Conservation (phyloP, 2,888 invertebrate genomes). For the Pyralis farinalis region DNA sequence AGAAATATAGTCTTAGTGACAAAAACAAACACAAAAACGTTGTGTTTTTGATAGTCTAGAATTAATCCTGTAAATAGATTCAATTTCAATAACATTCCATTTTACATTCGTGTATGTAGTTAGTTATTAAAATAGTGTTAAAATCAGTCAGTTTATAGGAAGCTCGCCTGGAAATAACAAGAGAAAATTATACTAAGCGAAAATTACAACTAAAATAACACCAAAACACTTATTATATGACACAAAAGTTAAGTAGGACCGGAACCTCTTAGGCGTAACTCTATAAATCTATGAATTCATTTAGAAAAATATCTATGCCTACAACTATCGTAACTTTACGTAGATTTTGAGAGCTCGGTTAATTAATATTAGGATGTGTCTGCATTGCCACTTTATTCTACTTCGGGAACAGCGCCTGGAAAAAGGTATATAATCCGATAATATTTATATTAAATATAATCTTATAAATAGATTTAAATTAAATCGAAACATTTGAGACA, state of each 20-base stretch:
- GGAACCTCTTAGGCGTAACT: slow-evolving; percentile 57
- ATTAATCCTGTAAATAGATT: too few species aligned
- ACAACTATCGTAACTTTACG: slow-evolving; percentile 41
- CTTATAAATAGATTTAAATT: too few species aligned
- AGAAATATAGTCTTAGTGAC: too few species aligned
- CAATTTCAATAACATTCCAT: too few species aligned
- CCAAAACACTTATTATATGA: slow-evolving; percentile 29
- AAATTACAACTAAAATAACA: slow-evolving; percentile 23
- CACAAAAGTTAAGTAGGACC: slow-evolving; percentile 37
- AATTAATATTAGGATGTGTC: slow-evolving; percentile 9
- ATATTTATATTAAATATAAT: background rate
- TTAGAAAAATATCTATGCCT: slow-evolving; percentile 60
- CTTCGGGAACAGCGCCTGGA: slow-evolving; percentile 16
- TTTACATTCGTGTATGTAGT: too few species aligned
- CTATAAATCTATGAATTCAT: slow-evolving; percentile 36
- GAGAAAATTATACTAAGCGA: slow-evolving; percentile 19
- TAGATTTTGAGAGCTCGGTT: slow-evolving; percentile 51
- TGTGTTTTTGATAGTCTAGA: too few species aligned
- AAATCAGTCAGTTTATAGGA: slow-evolving; percentile 9
- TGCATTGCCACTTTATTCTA: slow-evolving; percentile 2
- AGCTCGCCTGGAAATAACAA: slow-evolving; percentile 15
- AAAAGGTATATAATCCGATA: slow-evolving; percentile 6
- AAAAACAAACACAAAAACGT: too few species aligned
- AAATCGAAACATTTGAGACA: too few species aligned
- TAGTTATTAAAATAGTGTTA: background rate